phyloP scores from a whole-genome alignment of 2,113 vertebrate genomes.

The Struthio camelus region DNA sequence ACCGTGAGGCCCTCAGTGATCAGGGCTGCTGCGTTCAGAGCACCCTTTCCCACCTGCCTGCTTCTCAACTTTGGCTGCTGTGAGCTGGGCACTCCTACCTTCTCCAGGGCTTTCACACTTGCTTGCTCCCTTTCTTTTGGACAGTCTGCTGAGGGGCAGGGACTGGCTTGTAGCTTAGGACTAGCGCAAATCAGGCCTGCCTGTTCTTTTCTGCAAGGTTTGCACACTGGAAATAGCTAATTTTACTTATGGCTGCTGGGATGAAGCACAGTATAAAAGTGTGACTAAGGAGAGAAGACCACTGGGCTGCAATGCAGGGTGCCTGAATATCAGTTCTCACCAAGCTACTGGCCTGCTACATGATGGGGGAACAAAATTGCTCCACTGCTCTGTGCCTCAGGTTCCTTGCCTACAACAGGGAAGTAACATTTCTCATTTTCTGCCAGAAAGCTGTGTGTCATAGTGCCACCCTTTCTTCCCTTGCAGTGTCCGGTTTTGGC shows the following conservation, averaged over 20 bases:
- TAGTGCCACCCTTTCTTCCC: not conserved
- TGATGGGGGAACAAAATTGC: not conserved
- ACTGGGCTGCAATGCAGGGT: fast-evolving
- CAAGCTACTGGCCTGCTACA: not conserved
- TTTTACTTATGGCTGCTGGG: not conserved
- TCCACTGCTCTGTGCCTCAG: not conserved
- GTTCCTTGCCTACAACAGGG: not conserved
- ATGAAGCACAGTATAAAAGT: not conserved
- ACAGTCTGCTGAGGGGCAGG: not conserved
- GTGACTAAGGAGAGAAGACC: fast-evolving
- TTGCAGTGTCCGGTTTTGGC: not conserved
- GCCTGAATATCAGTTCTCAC: not conserved
- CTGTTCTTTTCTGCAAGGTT: not conserved
- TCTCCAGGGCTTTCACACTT: no score
- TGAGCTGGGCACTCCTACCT: no score
- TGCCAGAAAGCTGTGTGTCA: not conserved
- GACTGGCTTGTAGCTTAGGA: not conserved
- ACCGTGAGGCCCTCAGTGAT: not conserved
- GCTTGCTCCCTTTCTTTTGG: not conserved
- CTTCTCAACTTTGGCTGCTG: not conserved
- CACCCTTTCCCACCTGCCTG: not conserved
- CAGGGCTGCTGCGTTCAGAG: not conserved
- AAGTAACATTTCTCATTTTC: not conserved
- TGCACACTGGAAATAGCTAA: not conserved
- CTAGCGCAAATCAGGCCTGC: not conserved